Evolutionary conservation across 2,113 vertebrate genomes (phyloP).

Genomic region (Piliocolobus tephrosceles): DNA sequence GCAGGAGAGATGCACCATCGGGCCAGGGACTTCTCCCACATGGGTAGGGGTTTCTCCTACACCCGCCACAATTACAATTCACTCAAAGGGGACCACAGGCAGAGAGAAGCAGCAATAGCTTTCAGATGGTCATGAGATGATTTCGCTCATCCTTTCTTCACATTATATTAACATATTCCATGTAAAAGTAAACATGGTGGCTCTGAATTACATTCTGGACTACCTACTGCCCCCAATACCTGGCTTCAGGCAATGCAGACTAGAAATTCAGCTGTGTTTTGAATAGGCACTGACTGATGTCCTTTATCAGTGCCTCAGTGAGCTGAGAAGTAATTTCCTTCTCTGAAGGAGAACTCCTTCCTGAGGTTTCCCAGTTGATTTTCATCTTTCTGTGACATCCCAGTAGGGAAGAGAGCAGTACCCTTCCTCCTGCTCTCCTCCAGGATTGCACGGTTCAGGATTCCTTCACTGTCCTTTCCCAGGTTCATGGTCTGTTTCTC

Average conservation of each 20-base stretch:
- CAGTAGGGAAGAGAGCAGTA: background rate
- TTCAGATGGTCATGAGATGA: background rate
- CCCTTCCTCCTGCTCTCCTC: background rate
- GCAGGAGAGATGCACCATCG: background rate
- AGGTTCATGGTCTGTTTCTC: background rate
- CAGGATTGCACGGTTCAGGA: background rate
- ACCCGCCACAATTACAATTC: background rate
- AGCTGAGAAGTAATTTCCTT: background rate
- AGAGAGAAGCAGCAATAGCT: background rate
- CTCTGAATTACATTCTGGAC: background rate
- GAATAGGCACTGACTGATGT: background rate
- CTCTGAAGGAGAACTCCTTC: background rate
- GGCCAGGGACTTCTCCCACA: background rate
- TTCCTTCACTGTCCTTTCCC: background rate
- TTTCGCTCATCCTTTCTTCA: background rate
- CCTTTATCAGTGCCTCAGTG: background rate
- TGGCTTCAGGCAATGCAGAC: background rate
- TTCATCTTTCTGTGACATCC: background rate
- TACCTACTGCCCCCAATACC: background rate
- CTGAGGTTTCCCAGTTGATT: background rate
- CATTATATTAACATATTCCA: background rate
- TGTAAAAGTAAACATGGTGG: background rate
- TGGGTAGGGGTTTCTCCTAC: background rate
- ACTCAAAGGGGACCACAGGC: background rate
- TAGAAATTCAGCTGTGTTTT: background rate